Base-by-base conservation (phyloP, 2,113 vertebrate genomes). In the Apistogramma diplotaenia region DNA sequence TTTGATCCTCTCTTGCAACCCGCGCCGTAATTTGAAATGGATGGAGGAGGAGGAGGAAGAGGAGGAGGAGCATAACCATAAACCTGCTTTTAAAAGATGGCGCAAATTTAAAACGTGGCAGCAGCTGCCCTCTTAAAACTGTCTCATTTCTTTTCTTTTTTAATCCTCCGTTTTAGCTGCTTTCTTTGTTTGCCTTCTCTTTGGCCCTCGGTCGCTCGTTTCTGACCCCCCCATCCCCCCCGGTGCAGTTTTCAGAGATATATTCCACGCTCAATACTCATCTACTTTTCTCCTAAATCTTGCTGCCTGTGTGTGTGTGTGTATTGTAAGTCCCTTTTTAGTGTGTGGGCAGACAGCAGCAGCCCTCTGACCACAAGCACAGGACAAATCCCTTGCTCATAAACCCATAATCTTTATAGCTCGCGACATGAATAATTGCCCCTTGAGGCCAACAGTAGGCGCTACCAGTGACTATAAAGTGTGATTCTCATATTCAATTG, bases 321-420 rank as follows among this genome's bases (percentile, higher is more conserved):
- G 62, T 40, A 21, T 11, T 76, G 61, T 7, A 40, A 83, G 76
- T 85, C 65, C 35, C 37, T 49, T 82, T 83, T 83, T 49, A 76
- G 79, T 73, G 67, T 86, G 81, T 79, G 83, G 59, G 74, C 60
- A 83, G 84, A 49, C 73, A 55, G 75, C 71, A 71, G n/a, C 67
- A 75, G 78, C 78, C 76, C 78, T 90, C 51, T 88, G 61, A 84
- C 87, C 85, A 86, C 81, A 80, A 78, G 81, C 56, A 90, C 46
- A 87, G 82, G 82, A 92, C 88, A 89, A 90, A 92, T 89, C 83
- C 85, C 79, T 75, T 56, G 75, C 86, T 92, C 89, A 80, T 79
- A 85, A 89, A 89, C 25, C 57, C 80, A 79, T 88, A 91, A 88
- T 89, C 89, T 91, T 89, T 91, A 89, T 79, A 74, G 87, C 77